Percentiles rank a stretch among this genome's conserved stretches.
These are phyloP conservation scores for Ptiloglossa arizonensis DNA, from an alignment of 1,140 invertebrate species.

Conservation along the genomic window DNA sequence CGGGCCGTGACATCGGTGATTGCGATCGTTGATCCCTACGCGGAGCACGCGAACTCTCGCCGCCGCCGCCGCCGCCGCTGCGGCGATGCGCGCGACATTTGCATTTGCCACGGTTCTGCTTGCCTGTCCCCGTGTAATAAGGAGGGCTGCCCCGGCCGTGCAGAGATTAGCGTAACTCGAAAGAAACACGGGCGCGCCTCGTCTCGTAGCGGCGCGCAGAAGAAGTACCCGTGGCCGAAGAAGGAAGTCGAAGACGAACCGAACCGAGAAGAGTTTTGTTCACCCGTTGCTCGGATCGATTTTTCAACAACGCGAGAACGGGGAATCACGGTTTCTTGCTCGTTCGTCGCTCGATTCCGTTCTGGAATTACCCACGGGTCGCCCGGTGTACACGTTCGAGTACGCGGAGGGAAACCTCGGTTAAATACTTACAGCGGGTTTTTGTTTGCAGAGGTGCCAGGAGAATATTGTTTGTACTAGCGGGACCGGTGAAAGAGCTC, in stretches of 20 bases:
- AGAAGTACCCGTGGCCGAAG: background rate
- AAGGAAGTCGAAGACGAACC: constrained; percentile 11
- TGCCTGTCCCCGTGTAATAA: constrained; percentile 38
- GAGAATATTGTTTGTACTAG: constrained; percentile 34
- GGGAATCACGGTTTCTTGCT: constrained; percentile 13
- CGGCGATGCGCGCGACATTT: constrained; percentile 53
- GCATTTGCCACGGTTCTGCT: constrained; percentile 58
- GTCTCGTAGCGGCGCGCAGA: too few relatives aligned
- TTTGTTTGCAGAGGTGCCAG: constrained; percentile 37
- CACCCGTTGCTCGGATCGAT: background rate
- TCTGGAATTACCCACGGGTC: background rate
- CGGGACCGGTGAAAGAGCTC: constrained; percentile 3
- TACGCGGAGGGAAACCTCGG: background rate
- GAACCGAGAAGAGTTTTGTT: constrained; percentile 2
- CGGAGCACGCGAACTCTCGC: constrained; percentile 21
- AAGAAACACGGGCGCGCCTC: background rate
- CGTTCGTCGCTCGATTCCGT: background rate
- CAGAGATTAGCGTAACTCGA: background rate
- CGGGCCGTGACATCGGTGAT: constrained; percentile 69
- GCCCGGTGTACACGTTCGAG: background rate
- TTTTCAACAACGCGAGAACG: background rate
- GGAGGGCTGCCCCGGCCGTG: background rate
- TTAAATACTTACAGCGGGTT: constrained; percentile 31
- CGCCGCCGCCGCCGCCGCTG: too few relatives aligned
- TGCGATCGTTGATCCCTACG: constrained; percentile 58